Evolutionary conservation across 2,888 invertebrate genomes (phyloP).

Genomic region (Heliconius cydno): DNA sequence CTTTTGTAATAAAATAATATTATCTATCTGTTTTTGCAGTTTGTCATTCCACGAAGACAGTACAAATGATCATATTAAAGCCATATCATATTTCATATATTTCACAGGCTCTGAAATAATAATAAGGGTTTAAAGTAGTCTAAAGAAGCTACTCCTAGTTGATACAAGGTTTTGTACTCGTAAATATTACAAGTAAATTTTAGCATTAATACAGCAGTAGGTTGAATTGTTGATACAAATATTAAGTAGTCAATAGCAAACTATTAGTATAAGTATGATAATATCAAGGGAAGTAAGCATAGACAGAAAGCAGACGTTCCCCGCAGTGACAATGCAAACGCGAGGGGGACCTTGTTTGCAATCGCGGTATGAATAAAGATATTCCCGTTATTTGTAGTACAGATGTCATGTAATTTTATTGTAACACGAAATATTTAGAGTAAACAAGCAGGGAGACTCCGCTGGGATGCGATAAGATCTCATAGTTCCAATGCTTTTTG

Average conservation of each 20-base stretch:
- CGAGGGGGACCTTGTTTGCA: slow-evolving; percentile 76
- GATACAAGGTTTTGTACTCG: neutral
- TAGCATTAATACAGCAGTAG: neutral
- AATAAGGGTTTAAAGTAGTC: neutral
- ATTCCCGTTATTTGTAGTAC: slow-evolving; percentile 83
- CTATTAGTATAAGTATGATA: slow-evolving; percentile 44
- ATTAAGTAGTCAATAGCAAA: slow-evolving; percentile 29
- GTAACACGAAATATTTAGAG: slow-evolving; percentile 82
- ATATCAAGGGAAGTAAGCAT: slow-evolving; percentile 45
- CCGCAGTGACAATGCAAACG: slow-evolving; percentile 66
- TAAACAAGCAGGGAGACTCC: slow-evolving; percentile 78
- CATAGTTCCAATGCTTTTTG: slow-evolving; percentile 68
- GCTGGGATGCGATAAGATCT: slow-evolving; percentile 75
- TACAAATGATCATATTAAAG: slow-evolving; percentile 31
- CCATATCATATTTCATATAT: slow-evolving; percentile 9
- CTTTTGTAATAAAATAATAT: slow-evolving; percentile 66
- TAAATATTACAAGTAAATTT: neutral
- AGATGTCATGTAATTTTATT: slow-evolving; percentile 84
- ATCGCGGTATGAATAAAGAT: slow-evolving; percentile 82
- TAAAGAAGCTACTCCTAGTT: neutral
- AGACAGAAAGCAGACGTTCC: slow-evolving; percentile 77
- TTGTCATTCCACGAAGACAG: slow-evolving; percentile 38
- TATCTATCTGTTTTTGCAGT: slow-evolving; percentile 52
- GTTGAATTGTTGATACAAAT: slow-evolving; percentile 29
- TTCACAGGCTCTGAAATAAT: neutral